Conservation (phyloP, 2,113 vertebrate species). For the Hepsetus odoe region DNA sequence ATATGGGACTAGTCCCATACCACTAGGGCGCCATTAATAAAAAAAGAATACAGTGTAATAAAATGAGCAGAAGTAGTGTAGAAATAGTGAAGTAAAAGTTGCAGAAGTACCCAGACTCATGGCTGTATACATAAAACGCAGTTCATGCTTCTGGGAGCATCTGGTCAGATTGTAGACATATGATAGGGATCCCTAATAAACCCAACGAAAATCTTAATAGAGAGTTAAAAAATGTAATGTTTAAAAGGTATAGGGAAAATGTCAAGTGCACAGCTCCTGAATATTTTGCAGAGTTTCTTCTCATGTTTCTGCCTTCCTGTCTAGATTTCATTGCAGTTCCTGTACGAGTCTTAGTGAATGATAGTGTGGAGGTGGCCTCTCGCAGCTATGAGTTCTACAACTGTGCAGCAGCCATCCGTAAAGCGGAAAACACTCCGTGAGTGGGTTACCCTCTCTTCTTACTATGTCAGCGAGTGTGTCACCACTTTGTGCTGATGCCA, state of each 20-base stretch:
- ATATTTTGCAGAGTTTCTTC: neutral
- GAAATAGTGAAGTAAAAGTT: no score
- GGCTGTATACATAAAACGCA: no score
- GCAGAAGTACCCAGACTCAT: no score
- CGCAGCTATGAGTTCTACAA: slow-evolving; percentile 91
- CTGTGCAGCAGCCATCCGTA: slow-evolving; percentile 81
- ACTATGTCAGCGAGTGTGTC: slow-evolving; percentile 33
- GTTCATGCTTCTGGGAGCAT: no score
- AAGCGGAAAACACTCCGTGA: slow-evolving; percentile 87
- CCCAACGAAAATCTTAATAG: no score
- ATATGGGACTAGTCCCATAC: no score
- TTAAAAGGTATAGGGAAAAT: neutral
- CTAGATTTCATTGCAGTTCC: slow-evolving; percentile 86
- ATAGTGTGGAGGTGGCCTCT: slow-evolving; percentile 79
- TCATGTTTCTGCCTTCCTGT: neutral
- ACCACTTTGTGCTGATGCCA: slow-evolving; percentile 41
- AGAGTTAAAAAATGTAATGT: no score
- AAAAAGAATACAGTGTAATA: no score
- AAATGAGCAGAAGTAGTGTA: no score
- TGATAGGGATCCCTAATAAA: no score
- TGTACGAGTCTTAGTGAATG: slow-evolving; percentile 72
- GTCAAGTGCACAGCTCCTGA: neutral
- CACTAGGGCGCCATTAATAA: no score
- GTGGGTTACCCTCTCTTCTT: slow-evolving; percentile 61
- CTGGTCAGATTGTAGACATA: no score